Conservation (phyloP, 2,113 vertebrate genomes). For the Pseudopipra pipra region DNA sequence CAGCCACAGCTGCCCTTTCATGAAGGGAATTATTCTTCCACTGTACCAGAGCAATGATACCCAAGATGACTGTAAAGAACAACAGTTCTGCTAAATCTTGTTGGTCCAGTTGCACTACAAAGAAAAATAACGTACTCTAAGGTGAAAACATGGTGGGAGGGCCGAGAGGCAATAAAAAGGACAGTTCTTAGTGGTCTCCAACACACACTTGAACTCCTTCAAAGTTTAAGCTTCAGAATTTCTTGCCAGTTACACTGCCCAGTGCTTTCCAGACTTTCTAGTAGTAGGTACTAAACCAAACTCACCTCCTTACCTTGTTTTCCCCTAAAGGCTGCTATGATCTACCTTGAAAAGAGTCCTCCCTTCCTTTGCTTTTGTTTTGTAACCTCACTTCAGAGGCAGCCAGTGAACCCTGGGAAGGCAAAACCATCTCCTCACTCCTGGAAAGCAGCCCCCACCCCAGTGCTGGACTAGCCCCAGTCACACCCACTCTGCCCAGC, state of each 20-base stretch:
- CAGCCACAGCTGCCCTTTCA: background rate
- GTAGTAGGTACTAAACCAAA: background rate
- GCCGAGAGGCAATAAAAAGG: background rate
- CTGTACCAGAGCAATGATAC: background rate
- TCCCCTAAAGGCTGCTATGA: background rate
- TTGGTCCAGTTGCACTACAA: background rate
- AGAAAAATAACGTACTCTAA: background rate
- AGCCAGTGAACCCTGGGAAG: too few species aligned
- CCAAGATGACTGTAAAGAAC: fast-evolving
- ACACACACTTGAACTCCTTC: background rate
- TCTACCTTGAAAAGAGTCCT: background rate
- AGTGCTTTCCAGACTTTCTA: background rate
- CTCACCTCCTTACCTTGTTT: background rate
- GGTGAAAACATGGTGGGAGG: background rate
- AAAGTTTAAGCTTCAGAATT: background rate
- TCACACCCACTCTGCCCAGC: background rate
- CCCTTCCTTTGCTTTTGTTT: background rate
- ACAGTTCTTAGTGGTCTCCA: background rate
- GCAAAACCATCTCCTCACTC: background rate
- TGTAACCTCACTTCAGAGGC: background rate
- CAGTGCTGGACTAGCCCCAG: too few species aligned
- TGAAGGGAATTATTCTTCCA: background rate
- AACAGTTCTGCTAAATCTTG: background rate
- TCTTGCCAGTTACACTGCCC: background rate
- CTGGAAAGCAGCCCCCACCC: background rate